Conservation (phyloP, 2,888 invertebrate genomes). For the Altica lythri region DNA sequence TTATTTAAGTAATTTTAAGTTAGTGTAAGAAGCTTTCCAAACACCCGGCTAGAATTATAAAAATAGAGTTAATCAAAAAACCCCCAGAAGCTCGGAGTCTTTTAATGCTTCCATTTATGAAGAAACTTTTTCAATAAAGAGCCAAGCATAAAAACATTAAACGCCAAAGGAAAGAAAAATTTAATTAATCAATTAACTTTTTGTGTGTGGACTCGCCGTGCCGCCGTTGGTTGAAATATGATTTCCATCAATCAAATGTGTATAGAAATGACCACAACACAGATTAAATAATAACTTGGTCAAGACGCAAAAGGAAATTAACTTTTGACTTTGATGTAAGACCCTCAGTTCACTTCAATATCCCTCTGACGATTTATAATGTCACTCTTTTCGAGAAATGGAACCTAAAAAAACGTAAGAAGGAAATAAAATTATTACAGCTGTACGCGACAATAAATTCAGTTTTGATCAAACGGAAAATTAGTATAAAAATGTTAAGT, state of each 20-base stretch:
- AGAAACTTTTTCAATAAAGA: slow-evolving; percentile 20
- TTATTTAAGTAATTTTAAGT: too few relatives aligned
- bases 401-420: slow-evolving; percentile 17
- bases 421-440: slow-evolving; percentile 22
- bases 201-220: slow-evolving; percentile 8
- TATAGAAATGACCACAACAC: slow-evolving; percentile 49
- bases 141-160: slow-evolving; percentile 14
- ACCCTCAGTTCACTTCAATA: slow-evolving; percentile 39
- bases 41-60: too few relatives aligned
- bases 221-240: slow-evolving; percentile 24
- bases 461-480: slow-evolving; percentile 10
- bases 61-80: background rate
- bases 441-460: slow-evolving; percentile 6
- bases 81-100: background rate
- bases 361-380: slow-evolving; percentile 38
- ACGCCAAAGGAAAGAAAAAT: slow-evolving; percentile 13
- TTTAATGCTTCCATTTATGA: slow-evolving; percentile 5
- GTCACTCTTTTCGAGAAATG: slow-evolving; percentile 31
- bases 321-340: slow-evolving; percentile 56
- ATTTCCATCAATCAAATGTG: slow-evolving; percentile 49
- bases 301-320: slow-evolving; percentile 55
- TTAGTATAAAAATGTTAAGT: background rate
- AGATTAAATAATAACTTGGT: slow-evolving; percentile 52
- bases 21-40: too few relatives aligned
- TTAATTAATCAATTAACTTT: slow-evolving; percentile 27